phyloP scores from a whole-genome alignment of 2,113 vertebrate genomes.

The Porphyrio hochstetteri region DNA sequence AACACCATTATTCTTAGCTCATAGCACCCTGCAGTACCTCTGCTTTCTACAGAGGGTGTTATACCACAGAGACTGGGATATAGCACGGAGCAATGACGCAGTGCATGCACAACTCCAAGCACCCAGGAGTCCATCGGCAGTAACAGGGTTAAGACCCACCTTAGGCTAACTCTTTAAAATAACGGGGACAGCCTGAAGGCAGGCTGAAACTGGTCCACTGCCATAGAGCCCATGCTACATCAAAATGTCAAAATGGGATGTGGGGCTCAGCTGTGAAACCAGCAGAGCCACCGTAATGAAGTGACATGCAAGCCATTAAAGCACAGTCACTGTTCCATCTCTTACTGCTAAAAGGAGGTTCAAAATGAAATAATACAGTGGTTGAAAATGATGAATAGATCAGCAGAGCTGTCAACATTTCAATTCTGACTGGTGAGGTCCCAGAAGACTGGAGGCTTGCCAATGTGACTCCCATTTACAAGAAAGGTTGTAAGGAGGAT shows the following conservation, averaged over 20 bases:
- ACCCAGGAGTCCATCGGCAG: not conserved
- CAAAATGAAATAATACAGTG: constrained; percentile 5
- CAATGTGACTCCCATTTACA: too few species aligned
- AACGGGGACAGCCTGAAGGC: not conserved
- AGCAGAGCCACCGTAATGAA: not conserved
- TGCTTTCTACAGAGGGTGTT: not conserved
- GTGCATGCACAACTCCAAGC: not conserved
- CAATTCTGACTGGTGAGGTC: too few species aligned
- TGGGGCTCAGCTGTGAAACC: not conserved
- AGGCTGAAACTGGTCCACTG: not conserved
- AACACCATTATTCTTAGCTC: not conserved
- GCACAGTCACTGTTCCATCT: not conserved
- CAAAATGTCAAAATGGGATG: not conserved
- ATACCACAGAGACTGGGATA: not conserved
- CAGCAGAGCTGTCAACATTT: not conserved
- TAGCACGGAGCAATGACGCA: rapidly evolving
- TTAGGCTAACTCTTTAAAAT: not conserved
- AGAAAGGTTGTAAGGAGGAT: too few species aligned
- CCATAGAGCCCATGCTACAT: not conserved
- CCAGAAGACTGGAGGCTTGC: too few species aligned
- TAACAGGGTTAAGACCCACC: not conserved
- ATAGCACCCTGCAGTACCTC: not conserved
- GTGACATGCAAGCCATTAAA: not conserved
- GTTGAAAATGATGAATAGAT: constrained; percentile 21
- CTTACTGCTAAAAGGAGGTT: not conserved